Evolutionary conservation across 2,888 invertebrate species (phyloP), one percentile per base, ranked within the genome.

Genomic region (Calliopum simillimum): DNA sequence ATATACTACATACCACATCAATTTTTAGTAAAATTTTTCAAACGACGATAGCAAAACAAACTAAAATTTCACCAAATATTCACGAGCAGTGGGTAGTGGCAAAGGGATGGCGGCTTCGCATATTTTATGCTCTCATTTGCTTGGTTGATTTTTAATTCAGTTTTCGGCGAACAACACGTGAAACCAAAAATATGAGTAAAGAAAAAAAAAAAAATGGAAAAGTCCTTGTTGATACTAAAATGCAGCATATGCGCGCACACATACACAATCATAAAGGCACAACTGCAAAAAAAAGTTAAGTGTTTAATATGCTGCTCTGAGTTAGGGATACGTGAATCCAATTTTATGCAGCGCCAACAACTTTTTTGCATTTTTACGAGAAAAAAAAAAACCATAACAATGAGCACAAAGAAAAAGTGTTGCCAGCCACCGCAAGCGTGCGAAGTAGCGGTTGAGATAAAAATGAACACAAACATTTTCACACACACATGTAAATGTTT

Each of bases 71-170:
- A 33, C 33, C 33, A 33, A 33, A 8, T 33, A 8, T 8, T 33
- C 8, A 8, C 33, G 33, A 33, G 2, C 33, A 33, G 33, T 33
- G 33, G n/a, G n/a, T n/a, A n/a, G n/a, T n/a, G n/a, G n/a, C n/a
- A n/a, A n/a, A n/a, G n/a, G n/a, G n/a, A n/a, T n/a, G 8, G 21
- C 65, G 46, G 65, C 56, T 46, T 47, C 46, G 56, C 56, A 66
- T 56, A 66, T 56, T 56, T 66, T 56, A 44, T 44, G 66, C 25
- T 66, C 66, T 44, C 66, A 56, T 66, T 56, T 47, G 56, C 56
- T 56, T 58, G 46, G 66, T 56, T 58, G 66, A 56, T 46, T 66
- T 58, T 58, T 66, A 66, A 66, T 66, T 66, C 56, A 47, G 66
- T 66, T 66, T 44, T 46, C n/a, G 55, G n/a, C 33, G 2, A 4